Evolutionary conservation across 2,797 vertebrate species (phyloP).

Genomic region (Enteromius paludinosus): DNA sequence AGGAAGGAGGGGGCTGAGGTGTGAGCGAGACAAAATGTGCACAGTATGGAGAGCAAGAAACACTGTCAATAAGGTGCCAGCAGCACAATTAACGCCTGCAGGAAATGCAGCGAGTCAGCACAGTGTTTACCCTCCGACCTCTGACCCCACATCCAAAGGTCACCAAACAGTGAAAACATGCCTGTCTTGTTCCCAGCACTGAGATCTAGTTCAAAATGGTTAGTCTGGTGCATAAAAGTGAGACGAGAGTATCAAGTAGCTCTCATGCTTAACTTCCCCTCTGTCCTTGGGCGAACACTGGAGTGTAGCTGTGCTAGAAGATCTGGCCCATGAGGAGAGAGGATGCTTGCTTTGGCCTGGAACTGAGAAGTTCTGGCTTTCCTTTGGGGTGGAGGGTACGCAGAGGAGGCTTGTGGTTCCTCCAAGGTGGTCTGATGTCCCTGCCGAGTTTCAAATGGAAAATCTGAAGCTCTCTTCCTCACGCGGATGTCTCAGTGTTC

Average conservation of each 20-base stretch:
- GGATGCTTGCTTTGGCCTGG: conserved; percentile 62
- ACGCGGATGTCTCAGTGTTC: conserved; percentile 27
- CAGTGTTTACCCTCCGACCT: conserved; percentile 47
- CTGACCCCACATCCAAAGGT: conserved; percentile 26
- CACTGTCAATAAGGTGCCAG: conserved; percentile 45
- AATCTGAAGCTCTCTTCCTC: conserved; percentile 43
- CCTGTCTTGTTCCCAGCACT: conserved; percentile 5
- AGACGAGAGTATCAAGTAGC: conserved; percentile 29
- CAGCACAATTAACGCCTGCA: conserved; percentile 44
- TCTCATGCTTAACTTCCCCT: conserved; percentile 40
- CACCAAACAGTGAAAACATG: conserved; percentile 34
- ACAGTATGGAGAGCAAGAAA: conserved; percentile 35
- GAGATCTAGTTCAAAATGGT: conserved; percentile 25
- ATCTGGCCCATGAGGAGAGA: conserved; percentile 55
- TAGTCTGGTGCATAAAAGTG: conserved; percentile 22
- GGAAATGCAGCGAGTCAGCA: conserved; percentile 43
- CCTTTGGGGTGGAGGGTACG: conserved; percentile 49
- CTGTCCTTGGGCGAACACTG: conserved; percentile 57
- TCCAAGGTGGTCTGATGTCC: conserved; percentile 61
- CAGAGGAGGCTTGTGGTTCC: conserved; percentile 57
- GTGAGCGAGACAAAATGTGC: conserved; percentile 34
- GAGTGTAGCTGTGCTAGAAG: conserved; percentile 42
- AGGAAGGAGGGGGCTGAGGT: conserved; percentile 32
- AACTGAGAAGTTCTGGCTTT: conserved; percentile 62
- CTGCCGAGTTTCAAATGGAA: conserved; percentile 55